Conservation (phyloP, 2,888 invertebrate genomes). For the Eucriotettix oculatus region DNA sequence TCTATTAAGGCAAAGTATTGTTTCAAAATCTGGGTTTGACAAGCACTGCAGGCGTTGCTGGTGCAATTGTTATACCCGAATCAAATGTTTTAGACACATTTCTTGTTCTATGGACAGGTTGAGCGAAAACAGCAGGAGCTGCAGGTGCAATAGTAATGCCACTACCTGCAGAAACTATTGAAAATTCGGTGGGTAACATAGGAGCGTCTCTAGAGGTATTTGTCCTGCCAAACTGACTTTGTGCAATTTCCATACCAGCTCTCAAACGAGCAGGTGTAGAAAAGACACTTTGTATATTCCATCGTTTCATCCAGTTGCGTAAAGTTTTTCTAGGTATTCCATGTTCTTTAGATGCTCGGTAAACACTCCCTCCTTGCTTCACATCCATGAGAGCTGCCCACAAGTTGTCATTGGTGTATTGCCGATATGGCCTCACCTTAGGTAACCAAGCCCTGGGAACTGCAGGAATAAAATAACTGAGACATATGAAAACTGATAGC, state of each 20-base stretch:
- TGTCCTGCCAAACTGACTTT: neutral
- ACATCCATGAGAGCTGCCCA: constrained; percentile 42
- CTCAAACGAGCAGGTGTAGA: constrained; percentile 14
- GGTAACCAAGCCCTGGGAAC: constrained; percentile 5
- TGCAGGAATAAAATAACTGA: too few relatives aligned
- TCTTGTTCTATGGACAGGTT: neutral
- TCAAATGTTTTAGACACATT: neutral
- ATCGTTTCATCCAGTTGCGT: constrained; percentile 44
- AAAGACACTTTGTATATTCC: constrained; percentile 40
- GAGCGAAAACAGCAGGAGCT: neutral
- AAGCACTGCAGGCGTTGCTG: neutral
- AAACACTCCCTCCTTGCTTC: constrained; percentile 40
- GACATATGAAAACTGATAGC: too few relatives aligned
- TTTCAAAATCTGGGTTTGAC: neutral
- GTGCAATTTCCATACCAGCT: neutral
- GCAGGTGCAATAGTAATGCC: neutral
- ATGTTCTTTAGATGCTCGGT: constrained; percentile 41
- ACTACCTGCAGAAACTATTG: neutral
- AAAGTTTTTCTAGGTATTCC: constrained; percentile 41
- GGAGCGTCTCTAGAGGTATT: neutral
- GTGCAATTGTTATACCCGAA: neutral
- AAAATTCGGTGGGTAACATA: neutral
- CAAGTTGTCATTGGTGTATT: constrained; percentile 36
- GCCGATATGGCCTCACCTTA: constrained; percentile 15
- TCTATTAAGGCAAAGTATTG: too few relatives aligned